Base-by-base conservation (phyloP, 2,888 invertebrate species). In the Molorchus minor region DNA sequence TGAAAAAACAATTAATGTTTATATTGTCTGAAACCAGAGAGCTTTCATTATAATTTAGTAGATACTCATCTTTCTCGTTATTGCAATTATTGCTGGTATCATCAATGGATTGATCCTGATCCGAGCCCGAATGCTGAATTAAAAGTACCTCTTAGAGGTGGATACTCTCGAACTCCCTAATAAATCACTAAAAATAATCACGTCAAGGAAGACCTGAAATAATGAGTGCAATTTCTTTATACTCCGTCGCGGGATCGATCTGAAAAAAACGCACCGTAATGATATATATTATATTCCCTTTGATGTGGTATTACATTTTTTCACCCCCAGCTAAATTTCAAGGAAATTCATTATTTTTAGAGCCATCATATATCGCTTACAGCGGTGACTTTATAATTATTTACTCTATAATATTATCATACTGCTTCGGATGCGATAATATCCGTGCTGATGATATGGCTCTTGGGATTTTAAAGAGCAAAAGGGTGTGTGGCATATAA, bases 221-320 rank as follows among this genome's bases (percentile, higher is more conserved):
- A 64, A 64, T 56, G 62, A 64, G 40, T 30, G 57, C 61, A 56
- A 54, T 58, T 61, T 61, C 41, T 19, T 52, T 44, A 51, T 36
- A 49, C 45, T 43, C 12, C n/a, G 43, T 20, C 13, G 40, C 8
- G 36, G 41, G 46, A 46, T 57, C 52, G 57, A 56, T 49, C 54
- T 46, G 44, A 55, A 53, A 59, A 25, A 25, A 33, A 33, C 20
- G 57, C 61, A 49, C 51, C 41, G 58, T 70, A 67, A 70, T 67
- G 68, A 68, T 58, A 67, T 61, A 66, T 70, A 68, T 68, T 70
- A 61, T 64, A 64, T 64, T 68, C 71, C 52, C 71, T 74, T 74
- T 74, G 74, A 74, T 72, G 71, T 65, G 58, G 65, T 69, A 70
- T 74, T 68, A 70, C 69, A 70, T 72, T 70, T 70, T n/a, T 67